Percentiles rank a stretch among this genome's conserved stretches.
Evolutionary conservation across 2,888 invertebrate genomes (phyloP).

Genomic region (Mactromeris polynyma): DNA sequence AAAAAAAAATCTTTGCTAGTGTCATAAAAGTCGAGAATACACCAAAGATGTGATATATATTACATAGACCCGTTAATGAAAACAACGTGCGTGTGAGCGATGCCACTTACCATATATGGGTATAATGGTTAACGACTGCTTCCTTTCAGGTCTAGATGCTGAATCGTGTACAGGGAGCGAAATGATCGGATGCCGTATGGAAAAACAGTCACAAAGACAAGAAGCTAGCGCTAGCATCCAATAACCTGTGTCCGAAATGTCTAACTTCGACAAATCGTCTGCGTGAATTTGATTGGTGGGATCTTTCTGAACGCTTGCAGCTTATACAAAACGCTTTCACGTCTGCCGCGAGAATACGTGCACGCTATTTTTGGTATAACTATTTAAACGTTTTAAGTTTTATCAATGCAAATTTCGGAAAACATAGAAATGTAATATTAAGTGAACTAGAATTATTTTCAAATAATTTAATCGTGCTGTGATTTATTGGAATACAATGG

Average conservation of each 20-base stretch:
- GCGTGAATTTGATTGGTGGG: neutral
- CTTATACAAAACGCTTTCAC: neutral
- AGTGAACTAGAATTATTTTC: neutral
- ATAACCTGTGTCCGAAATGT: conserved; percentile 4
- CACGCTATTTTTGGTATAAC: neutral
- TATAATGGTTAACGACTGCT: neutral
- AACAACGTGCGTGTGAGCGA: neutral
- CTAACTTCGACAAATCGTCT: neutral
- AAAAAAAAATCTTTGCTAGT: neutral
- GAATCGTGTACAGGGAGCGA: neutral
- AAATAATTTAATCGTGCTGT: conserved; percentile 5
- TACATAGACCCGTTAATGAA: neutral
- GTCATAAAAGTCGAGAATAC: neutral
- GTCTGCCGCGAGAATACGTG: neutral
- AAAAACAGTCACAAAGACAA: neutral
- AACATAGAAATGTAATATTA: neutral
- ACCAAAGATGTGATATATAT: neutral
- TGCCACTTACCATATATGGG: neutral
- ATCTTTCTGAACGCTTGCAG: neutral
- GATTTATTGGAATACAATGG: neutral
- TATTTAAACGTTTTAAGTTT: neutral
- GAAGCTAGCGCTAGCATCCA: neutral
- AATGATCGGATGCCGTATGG: neutral
- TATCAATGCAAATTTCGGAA: neutral
- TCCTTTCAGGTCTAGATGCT: neutral